Conservation (phyloP, 30 jellyfish, hydroid and myxozoan genomes). For the Calvadosia cruxmelitensis region DNA sequence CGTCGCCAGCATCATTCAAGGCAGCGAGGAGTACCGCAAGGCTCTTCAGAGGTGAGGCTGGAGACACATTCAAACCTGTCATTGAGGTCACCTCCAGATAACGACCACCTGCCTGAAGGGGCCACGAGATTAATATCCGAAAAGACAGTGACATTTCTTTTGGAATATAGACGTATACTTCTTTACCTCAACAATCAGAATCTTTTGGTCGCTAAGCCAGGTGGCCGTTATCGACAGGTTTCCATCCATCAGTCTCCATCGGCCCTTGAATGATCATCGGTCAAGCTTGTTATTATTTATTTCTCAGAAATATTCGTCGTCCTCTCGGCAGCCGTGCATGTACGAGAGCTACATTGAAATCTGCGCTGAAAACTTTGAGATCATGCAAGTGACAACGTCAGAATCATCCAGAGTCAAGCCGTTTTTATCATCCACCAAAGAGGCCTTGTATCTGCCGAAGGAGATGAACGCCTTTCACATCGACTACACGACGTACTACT, state of each 20-base stretch:
- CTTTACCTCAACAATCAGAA: too few species aligned
- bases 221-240: too few species aligned
- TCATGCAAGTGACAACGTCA: constrained; percentile 80
- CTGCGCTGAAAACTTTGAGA: constrained; percentile 44
- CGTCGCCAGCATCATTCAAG: not conserved
- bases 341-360: constrained; percentile 75
- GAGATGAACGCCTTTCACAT: constrained; percentile 77
- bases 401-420: constrained; percentile 46
- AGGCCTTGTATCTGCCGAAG: constrained; percentile 64
- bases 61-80: not conserved
- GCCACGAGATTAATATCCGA: too few species aligned
- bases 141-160: too few species aligned
- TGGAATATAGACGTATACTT: too few species aligned
- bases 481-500: constrained; percentile 77
- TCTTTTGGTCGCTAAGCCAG: too few species aligned
- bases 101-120: too few species aligned
- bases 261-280: too few species aligned
- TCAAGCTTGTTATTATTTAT: too few species aligned
- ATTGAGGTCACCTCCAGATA: too few species aligned
- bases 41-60: not conserved
- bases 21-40: not conserved
- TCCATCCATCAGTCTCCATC: too few species aligned
- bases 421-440: constrained; percentile 67
- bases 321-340: constrained; percentile 60
- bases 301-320: too few species aligned